Evolutionary conservation across 2,888 invertebrate genomes (phyloP), one percentile per base, ranked within the genome.

Genomic region (Drosophila lutescens): DNA sequence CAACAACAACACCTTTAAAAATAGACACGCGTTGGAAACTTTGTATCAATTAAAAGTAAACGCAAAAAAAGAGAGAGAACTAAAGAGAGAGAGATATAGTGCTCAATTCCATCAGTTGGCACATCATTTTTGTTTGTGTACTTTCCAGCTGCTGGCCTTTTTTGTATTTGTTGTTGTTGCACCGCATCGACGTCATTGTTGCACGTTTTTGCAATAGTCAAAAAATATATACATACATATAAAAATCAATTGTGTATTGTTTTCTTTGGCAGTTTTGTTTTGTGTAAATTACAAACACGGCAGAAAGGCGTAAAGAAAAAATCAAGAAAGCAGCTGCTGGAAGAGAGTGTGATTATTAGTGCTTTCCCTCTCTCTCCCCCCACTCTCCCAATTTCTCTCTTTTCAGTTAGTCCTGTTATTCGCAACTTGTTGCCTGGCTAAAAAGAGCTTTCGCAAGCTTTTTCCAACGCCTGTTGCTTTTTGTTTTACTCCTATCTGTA

Each of bases 171-270:
- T 53, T 61, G 49, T 7, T 61, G 70, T 44, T 76, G 62, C 63
- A 63, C 53, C 74, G 56, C 46, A 65, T 58, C 83, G 49, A 83
- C 83, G 83, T 83, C 83, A 83, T 82, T 71, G 87, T 78, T 83
- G 83, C 83, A 83, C 83, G 83, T 83, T 83, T 83, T 79, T 85
- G 83, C 87, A 82, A 87, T 87, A 82, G 74, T 66, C 46, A 73
- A 77, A 55, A 70, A 78, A 20, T 12, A 13, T 17, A 23, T 12
- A 2, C 20, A 12, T 17, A 2, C 13, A 20, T 43, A 20, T 65
- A 75, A 61, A 66, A 72, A 65, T 59, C 44, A 51, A 66, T 67
- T 44, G 51, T 66, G 15, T 53, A 60, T 57, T 58, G 62, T 60
- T 50, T 61, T 63, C 61, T 34, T 40, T 40, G n/a, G 62, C 10